phyloP scores from a whole-genome alignment of 2,113 vertebrate species.

The Oenanthe oenanthe region DNA sequence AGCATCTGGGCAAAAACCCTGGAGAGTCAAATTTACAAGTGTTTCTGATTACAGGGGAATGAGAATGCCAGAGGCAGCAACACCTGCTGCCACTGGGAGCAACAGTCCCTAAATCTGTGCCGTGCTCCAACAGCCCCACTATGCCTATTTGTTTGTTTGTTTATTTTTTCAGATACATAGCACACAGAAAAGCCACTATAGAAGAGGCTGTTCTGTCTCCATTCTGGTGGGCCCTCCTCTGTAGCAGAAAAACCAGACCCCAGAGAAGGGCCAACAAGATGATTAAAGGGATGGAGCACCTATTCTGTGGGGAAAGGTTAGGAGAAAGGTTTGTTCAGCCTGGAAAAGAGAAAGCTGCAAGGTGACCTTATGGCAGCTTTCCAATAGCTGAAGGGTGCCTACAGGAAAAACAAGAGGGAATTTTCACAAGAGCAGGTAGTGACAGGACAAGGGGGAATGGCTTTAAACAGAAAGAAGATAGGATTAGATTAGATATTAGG shows the following conservation, averaged over 20 bases:
- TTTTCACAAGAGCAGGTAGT: not conserved
- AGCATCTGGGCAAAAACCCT: not conserved
- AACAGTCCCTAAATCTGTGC: not conserved
- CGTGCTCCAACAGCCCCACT: not conserved
- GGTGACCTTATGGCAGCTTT: not conserved
- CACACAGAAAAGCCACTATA: accelerated
- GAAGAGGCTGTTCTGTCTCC: not conserved
- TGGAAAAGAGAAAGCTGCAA: not conserved
- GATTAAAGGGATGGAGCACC: not conserved
- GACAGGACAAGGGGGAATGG: not conserved
- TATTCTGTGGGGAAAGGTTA: not conserved
- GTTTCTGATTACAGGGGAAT: not conserved
- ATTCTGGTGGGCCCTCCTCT: not conserved
- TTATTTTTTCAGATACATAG: not conserved
- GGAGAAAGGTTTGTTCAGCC: not conserved
- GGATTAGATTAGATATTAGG: not conserved
- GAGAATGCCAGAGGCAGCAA: not conserved
- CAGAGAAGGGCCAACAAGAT: not conserved
- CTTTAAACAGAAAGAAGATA: not conserved
- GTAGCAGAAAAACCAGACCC: not conserved
- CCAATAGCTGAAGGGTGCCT: not conserved
- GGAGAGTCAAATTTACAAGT: not conserved
- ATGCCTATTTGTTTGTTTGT: not conserved
- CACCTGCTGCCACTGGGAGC: not conserved
- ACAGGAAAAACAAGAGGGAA: not conserved